These are phyloP conservation scores for Amphipyra berbera DNA, from an alignment of 2,888 invertebrate species.

Conservation along the genomic window DNA sequence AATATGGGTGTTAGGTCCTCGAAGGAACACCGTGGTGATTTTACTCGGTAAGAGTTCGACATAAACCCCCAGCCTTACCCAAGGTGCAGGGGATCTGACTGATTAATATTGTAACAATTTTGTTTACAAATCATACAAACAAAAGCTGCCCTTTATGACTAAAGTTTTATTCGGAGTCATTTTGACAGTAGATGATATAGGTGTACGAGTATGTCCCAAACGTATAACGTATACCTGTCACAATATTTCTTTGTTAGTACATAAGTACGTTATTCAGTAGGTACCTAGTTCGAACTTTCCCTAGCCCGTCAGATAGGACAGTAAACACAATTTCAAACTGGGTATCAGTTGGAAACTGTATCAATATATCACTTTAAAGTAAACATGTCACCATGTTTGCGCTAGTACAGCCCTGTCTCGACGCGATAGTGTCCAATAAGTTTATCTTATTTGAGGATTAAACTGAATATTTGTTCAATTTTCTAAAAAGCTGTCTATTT, in stretches of 20 bases:
- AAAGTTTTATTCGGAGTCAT: no score
- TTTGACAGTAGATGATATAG: no score
- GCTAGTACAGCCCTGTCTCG: conserved; percentile 19
- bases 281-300: not conserved
- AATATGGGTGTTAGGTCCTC: no score
- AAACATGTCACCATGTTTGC: conserved; percentile 60
- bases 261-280: not conserved
- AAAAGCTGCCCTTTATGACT: no score
- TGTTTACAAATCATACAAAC: no score
- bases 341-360: conserved; percentile 48
- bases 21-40: no score
- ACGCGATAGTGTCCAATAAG: conserved; percentile 19
- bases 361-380: conserved; percentile 60
- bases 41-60: no score
- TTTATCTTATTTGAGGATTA: conserved; percentile 44
- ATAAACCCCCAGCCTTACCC: no score
- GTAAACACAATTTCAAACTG: conserved; percentile 35
- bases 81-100: no score
- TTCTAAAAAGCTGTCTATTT: conserved; percentile 20
- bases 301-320: conserved; percentile 4
- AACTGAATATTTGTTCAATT: conserved; percentile 15
- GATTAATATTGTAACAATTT: no score
- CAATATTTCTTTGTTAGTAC: conserved; percentile 22
- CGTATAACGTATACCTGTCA: conserved; percentile 6
- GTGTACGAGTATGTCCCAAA: not conserved